Percentiles rank a stretch among this genome's conserved stretches.
Evolutionary conservation across 2,797 vertebrate genomes (phyloP).

Genomic region (Acropternis orthonyx): DNA sequence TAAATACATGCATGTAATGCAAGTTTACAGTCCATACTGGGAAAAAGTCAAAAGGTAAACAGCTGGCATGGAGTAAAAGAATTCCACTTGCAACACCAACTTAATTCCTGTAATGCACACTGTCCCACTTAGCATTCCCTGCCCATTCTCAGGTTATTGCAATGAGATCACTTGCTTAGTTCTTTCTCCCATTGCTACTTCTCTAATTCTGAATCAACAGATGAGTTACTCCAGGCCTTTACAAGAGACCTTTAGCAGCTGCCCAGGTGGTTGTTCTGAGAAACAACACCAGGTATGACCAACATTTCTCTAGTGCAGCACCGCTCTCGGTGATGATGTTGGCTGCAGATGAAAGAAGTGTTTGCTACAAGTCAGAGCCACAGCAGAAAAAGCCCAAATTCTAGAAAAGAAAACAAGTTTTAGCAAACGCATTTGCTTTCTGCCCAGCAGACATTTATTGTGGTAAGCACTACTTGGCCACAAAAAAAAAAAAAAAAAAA

Average conservation of each 20-base stretch:
- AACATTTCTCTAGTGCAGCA: background rate
- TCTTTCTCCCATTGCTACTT: slow-evolving; percentile 9
- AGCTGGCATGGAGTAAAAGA: background rate
- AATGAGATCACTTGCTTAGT: slow-evolving; percentile 15
- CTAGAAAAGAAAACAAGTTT: background rate
- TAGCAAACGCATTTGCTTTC: background rate
- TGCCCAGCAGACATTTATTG: background rate
- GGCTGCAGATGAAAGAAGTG: background rate
- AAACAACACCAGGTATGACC: background rate
- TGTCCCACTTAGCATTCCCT: slow-evolving; percentile 29
- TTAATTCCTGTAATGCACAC: slow-evolving; percentile 42
- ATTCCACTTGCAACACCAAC: slow-evolving; percentile 36
- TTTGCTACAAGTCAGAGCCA: background rate
- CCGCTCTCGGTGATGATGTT: background rate
- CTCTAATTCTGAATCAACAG: background rate
- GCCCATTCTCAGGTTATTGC: slow-evolving; percentile 10
- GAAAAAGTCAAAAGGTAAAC: slow-evolving; percentile 43
- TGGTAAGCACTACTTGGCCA: background rate
- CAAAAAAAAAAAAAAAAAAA: background rate
- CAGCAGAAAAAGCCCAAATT: background rate
- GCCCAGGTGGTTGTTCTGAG: background rate
- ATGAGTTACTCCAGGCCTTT: background rate
- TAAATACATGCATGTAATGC: background rate
- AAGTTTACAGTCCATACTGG: background rate
- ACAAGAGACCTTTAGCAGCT: background rate